phyloP scores from a whole-genome alignment of 2,888 invertebrate genomes.

The Escarpia spicata region DNA sequence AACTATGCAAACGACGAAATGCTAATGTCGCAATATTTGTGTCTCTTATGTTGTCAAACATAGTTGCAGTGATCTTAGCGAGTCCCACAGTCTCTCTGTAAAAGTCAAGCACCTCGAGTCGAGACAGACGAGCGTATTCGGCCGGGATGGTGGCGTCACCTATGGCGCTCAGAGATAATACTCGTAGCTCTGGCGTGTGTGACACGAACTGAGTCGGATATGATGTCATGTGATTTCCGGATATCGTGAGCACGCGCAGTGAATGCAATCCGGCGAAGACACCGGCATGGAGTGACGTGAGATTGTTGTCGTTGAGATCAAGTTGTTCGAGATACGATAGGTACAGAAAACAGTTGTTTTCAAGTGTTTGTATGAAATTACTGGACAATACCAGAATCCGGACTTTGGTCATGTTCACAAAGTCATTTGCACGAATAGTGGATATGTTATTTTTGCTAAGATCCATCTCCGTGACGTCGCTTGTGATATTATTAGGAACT shows the following conservation, averaged over 20 bases:
- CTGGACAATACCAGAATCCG: background rate
- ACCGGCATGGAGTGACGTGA: background rate
- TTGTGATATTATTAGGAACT: background rate
- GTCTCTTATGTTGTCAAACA: conserved; percentile 3
- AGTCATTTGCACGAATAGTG: background rate
- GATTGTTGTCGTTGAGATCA: background rate
- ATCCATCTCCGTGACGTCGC: background rate
- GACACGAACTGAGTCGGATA: background rate
- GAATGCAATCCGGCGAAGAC: background rate
- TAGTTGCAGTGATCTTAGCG: background rate
- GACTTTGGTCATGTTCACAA: background rate
- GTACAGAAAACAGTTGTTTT: background rate
- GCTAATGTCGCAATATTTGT: background rate
- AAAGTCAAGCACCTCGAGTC: background rate
- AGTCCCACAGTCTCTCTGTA: background rate
- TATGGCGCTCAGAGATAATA: too few relatives aligned
- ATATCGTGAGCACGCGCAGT: background rate
- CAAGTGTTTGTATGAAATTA: background rate
- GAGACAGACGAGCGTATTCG: background rate
- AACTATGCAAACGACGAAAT: background rate
- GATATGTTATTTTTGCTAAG: background rate
- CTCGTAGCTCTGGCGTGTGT: too few relatives aligned
- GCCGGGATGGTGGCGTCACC: background rate
- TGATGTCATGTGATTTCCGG: background rate
- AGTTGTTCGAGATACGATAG: background rate